Conservation (phyloP, 2,888 invertebrate species). For the Cantharis nigra region DNA sequence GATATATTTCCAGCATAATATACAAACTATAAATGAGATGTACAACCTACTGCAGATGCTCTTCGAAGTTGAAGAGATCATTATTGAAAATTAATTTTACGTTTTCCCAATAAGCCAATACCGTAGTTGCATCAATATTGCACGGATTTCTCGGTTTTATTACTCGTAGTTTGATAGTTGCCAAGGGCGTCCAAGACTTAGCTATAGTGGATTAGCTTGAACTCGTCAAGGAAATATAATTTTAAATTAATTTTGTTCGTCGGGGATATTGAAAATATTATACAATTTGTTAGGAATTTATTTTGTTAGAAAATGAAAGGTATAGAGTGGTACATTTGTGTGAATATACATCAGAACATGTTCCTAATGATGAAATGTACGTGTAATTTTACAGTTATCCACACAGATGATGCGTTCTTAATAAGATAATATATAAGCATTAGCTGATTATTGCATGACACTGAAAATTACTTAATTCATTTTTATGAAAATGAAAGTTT, state of each 20-base stretch:
- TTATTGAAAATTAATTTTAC: background rate
- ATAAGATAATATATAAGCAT: background rate
- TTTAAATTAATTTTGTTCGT: background rate
- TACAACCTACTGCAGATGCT: background rate
- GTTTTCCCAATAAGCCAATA: background rate
- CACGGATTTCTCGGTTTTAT: background rate
- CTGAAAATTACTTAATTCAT: background rate
- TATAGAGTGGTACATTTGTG: background rate
- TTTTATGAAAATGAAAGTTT: constrained; percentile 1
- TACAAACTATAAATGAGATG: too few species aligned
- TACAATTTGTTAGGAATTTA: background rate
- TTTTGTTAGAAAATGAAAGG: background rate
- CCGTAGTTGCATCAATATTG: background rate
- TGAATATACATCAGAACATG: background rate
- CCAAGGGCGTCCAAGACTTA: background rate
- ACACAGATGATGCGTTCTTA: background rate
- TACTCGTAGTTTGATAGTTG: background rate
- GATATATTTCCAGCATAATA: too few species aligned
- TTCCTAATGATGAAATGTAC: background rate
- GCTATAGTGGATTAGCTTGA: background rate
- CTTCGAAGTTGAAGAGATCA: background rate
- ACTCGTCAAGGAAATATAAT: background rate
- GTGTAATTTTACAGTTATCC: background rate
- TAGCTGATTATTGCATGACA: background rate
- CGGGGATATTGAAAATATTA: background rate